Conservation (phyloP, 2,888 invertebrate species). For the Falcaria lacertinaria region DNA sequence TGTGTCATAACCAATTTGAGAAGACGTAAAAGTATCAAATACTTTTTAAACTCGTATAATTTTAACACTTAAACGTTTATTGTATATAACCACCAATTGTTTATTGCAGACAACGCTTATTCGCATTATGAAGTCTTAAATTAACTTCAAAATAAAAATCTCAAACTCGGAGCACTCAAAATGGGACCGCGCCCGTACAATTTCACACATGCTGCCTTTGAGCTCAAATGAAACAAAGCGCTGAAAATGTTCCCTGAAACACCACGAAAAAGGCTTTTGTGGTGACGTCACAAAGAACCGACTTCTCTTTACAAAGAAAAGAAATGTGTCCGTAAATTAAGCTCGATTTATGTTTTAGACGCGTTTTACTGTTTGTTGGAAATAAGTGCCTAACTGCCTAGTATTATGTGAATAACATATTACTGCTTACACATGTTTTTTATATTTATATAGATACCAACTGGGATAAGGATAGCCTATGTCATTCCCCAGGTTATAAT, state of each 20-base stretch:
- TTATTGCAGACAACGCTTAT: no score
- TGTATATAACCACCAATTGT: no score
- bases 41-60: no score
- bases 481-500: no score
- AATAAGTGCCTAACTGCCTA: not conserved
- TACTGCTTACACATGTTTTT: no score
- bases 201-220: not conserved
- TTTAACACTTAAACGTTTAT: no score
- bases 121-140: no score
- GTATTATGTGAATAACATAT: no score
- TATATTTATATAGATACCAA: no score
- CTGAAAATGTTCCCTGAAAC: not conserved
- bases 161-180: not conserved
- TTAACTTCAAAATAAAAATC: not conserved
- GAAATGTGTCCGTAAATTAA: not conserved
- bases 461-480: no score
- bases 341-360: not conserved
- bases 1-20: no score
- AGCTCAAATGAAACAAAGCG: constrained; percentile 1
- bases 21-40: no score
- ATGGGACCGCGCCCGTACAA: not conserved
- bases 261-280: constrained; percentile 1
- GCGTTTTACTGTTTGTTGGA: not conserved
- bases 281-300: not conserved
- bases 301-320: not conserved